phyloP scores from a whole-genome alignment of 37 sponge, comb jelly and placozoan species.

The Halichondria panicea region DNA sequence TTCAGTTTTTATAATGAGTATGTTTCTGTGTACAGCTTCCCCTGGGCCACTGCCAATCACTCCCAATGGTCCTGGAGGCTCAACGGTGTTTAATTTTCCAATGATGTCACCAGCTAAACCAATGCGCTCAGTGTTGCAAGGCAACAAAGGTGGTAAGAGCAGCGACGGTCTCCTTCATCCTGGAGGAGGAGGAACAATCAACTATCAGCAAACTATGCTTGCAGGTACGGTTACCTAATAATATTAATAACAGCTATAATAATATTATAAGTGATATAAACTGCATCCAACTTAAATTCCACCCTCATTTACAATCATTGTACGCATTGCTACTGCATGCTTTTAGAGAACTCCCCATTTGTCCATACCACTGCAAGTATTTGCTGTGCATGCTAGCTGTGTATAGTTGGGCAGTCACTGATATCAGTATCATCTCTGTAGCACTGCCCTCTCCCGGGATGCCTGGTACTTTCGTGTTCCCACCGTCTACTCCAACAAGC shows the following conservation, averaged over 20 bases:
- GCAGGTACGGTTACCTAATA: conserved; percentile 13
- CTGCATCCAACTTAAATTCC: background rate
- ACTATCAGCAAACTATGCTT: conserved; percentile 4
- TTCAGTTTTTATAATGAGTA: background rate
- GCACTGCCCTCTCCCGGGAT: conserved; percentile 35
- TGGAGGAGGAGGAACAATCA: background rate
- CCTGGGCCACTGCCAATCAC: conserved; percentile 50
- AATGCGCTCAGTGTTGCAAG: background rate
- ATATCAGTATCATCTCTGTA: conserved; percentile 3
- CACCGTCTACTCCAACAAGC: conserved; percentile 26
- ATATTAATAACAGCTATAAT: background rate
- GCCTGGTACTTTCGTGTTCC: conserved; percentile 28
- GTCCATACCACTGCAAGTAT: too few species aligned
- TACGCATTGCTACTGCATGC: background rate
- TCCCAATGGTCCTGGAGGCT: conserved; percentile 45
- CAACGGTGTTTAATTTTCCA: conserved; percentile 37
- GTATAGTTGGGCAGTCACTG: too few species aligned
- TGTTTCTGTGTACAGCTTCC: conserved; percentile 27
- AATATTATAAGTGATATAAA: background rate
- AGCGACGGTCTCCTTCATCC: too few species aligned
- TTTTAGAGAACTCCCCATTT: too few species aligned
- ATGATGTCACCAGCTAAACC: conserved; percentile 32
- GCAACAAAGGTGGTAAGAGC: background rate
- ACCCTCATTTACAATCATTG: background rate
- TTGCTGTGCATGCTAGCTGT: too few species aligned